Base-by-base conservation (phyloP, 2,888 invertebrate species). In the Reticulitermes lucifugus region DNA sequence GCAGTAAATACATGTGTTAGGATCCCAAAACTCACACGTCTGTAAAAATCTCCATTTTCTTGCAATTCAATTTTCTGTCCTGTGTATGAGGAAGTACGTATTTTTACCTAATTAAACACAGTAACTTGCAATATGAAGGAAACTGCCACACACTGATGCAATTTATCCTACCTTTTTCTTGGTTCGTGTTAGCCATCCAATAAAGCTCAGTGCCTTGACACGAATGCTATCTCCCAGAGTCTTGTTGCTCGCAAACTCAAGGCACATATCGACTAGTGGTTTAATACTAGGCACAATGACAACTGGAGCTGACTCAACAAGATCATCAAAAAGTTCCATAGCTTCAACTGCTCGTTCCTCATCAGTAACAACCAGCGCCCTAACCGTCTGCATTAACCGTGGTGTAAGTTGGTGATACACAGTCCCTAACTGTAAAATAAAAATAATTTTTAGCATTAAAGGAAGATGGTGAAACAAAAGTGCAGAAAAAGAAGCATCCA, bases 281-380 rank as follows among this genome's bases (percentile, higher is more conserved):
- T 94, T 94, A 5, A 96, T 91, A 88, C 95, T 94, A 14, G 94
- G 94, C 10, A 93, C 92, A 84, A 95, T 90, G 86, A 93, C 93
- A 88, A 92, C 92, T 88, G 94, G 94, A 88, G 94, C 94, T 87
- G 90, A 90, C 86, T 92, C 91, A 79, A 91, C 88, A 79, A 95
- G 90, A 87, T 94, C 94, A 89, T 95, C 94, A 88, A 95, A 91
- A 55, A 95, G 90, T 89, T 94, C 94, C 88, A 95, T 91, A 35
- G 93, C 91, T 88, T 94, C 93, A 86, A 92, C 91, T 12, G 94
- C 94, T 89, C 92, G 92, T 43, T 94, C 94, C 88, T 94, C 91
- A 86, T 94, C 92, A 0, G 91, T 90, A 5, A 90, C 88, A 2
- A 94, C 91, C 87, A 95, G 92, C 4, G 92, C 91, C 88, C 93